These are phyloP conservation scores for Clusia tigrina DNA, from an alignment of 2,888 invertebrate genomes.

Conservation along the genomic window DNA sequence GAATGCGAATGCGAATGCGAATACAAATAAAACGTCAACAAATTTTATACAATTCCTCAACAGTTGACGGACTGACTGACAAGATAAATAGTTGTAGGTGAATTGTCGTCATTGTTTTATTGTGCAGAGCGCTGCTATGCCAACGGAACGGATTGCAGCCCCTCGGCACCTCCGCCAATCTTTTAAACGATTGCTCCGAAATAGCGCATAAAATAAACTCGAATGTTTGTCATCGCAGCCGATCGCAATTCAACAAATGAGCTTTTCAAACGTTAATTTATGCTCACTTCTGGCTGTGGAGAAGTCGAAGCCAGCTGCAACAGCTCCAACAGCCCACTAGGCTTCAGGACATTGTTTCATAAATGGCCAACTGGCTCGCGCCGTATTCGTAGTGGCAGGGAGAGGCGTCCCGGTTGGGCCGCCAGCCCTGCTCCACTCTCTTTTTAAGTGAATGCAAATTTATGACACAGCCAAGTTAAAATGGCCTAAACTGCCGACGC, in stretches of 20 bases:
- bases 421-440: too few species aligned
- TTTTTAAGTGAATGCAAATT: conserved; percentile 27
- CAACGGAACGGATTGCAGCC: too few species aligned
- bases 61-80: conserved; percentile 21
- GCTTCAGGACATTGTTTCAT: background rate
- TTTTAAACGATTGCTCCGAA: background rate
- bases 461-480: conserved; percentile 23
- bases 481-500: too few species aligned
- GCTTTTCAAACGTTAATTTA: conserved; percentile 42
- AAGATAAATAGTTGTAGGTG: conserved; percentile 32
- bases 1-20: conserved; percentile 18
- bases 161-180: background rate
- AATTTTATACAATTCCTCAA: conserved; percentile 25
- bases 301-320: background rate
- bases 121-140: too few species aligned
- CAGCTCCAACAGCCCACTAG: too few species aligned
- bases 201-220: background rate
- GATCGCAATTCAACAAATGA: background rate
- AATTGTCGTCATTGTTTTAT: conserved; percentile 15
- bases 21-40: conserved; percentile 21
- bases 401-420: background rate
- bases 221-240: background rate
- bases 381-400: background rate
- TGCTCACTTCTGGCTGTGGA: conserved; percentile 52
- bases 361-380: background rate